Evolutionary conservation across 2,888 invertebrate genomes (phyloP), one percentile per base, ranked within the genome.

Genomic region (Eulithis testata): DNA sequence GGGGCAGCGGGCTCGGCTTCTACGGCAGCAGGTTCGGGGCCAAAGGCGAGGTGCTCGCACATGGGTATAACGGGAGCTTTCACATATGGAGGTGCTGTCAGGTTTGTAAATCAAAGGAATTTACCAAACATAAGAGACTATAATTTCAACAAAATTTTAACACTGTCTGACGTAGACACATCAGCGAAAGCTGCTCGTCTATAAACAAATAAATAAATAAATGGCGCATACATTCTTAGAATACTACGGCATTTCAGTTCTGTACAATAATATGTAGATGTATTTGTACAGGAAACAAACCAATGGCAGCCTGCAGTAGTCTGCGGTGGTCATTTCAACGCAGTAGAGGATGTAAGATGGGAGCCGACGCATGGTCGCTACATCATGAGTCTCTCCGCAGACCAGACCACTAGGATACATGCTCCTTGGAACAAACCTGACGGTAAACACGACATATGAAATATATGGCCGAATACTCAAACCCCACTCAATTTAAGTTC

Each of bases 1-100:
- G 99, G 0, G 99, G 99, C 0, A 98, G 97, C 84, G 97, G 97
- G 0, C 93, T 98, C n/a, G 99, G 99, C 3, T 98, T 98, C 86
- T 98, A 97, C 83, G 98, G 98, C 2, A 97, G 97, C 60, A 95
- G 96, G 82, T 97, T 97, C 87, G 94, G 95, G 14, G 95, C 95
- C 0, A 88, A 94, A 70, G 97, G 97, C 0, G 86, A 93, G 36
- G 95, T 99, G 59, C 84, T 98, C 71, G 97, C 96, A 0, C 96
- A 98, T 82, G 97, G 98, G n/a, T 98, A 97, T 82, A 97, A 97
- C 81, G 99, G 99, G 0, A 97, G 98, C 2, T 96, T 99, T 77
- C 98, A 98, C 83, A 94, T 98, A 63, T 99, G 98, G 98, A 93
- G 89, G 21, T 91, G 93, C 70, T 87, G 93, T 69, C 80, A 94